Evolutionary conservation across 2,888 invertebrate species (phyloP).

Genomic region (Oscheius onirici): DNA sequence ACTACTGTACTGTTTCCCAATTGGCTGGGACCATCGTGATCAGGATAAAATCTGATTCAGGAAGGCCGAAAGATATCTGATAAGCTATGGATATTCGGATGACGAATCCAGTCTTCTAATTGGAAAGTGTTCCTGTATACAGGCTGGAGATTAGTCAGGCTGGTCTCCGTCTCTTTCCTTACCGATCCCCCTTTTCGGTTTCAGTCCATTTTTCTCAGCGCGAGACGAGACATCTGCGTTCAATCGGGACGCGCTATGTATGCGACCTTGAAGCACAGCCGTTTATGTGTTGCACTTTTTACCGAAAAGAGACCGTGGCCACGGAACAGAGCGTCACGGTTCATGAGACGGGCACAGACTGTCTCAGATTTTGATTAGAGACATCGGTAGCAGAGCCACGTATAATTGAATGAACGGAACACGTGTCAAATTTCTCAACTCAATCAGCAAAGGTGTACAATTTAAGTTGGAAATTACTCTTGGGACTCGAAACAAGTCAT

Average conservation of each 20-base stretch:
- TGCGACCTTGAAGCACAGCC: conserved; percentile 25
- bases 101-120: no score
- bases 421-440: no score
- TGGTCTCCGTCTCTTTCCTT: background rate
- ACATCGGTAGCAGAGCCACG: background rate
- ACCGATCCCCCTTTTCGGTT: conserved; percentile 14
- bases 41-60: no score
- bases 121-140: no score
- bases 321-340: background rate
- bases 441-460: no score
- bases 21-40: no score
- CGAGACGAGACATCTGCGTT: conserved; percentile 1
- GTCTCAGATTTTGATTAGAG: background rate
- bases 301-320: conserved; percentile 8
- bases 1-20: no score
- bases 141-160: background rate
- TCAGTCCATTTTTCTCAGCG: conserved; percentile 7
- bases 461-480: no score
- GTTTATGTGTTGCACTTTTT: conserved; percentile 33
- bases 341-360: background rate
- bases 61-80: no score
- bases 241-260: conserved; percentile 4
- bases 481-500: no score
- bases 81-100: no score
- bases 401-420: no score